Conservation (phyloP, 2,888 invertebrate species). For the Adineta ricciae region DNA sequence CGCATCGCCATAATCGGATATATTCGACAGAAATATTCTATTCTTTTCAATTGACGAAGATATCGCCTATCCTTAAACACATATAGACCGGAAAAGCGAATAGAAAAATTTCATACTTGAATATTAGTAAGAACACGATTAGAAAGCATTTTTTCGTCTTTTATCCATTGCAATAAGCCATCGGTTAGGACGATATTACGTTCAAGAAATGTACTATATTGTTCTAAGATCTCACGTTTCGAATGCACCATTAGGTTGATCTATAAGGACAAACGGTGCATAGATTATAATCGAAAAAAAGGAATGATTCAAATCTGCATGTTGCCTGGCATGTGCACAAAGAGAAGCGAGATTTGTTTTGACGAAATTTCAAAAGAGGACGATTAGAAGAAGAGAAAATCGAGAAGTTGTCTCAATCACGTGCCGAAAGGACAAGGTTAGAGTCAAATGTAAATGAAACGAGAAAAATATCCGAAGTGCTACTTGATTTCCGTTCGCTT, state of each 20-base stretch:
- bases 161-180: not conserved
- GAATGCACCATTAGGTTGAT: not conserved
- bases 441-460: too few species aligned
- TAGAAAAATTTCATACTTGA: not conserved
- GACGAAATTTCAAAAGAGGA: too few species aligned
- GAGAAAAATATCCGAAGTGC: too few species aligned
- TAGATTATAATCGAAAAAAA: too few species aligned
- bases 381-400: too few species aligned
- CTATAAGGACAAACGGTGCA: not conserved
- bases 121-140: not conserved
- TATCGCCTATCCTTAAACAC: not conserved
- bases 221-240: not conserved
- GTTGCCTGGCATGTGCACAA: too few species aligned
- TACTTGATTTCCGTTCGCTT: too few species aligned
- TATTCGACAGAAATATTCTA: not conserved
- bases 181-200: not conserved
- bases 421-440: too few species aligned
- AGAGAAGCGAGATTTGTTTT: too few species aligned
- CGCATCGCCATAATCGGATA: not conserved
- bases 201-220: constrained; percentile 8
- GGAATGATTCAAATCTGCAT: too few species aligned
- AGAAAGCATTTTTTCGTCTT: not conserved
- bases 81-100: not conserved
- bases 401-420: too few species aligned
- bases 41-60: not conserved